Conservation (phyloP, 2,797 vertebrate species). For the Hephaestus fuliginosus region DNA sequence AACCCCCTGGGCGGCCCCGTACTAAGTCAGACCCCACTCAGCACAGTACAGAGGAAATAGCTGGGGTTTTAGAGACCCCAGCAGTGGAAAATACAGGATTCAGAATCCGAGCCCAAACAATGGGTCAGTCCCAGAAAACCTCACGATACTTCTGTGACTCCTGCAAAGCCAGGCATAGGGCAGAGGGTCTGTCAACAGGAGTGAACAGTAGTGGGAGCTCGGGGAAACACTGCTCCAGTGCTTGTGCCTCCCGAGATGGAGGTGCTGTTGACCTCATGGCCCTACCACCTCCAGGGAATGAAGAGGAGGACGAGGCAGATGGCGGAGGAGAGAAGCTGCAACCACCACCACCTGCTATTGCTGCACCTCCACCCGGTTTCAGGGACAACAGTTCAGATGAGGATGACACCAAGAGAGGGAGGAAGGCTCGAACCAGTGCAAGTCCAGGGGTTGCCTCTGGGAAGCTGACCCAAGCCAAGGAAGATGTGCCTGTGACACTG, state of each 20-base stretch:
- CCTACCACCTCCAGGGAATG: constrained; percentile 94
- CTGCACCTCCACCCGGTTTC: constrained; percentile 97
- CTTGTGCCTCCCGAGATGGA: constrained; percentile 88
- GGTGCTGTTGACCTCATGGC: constrained; percentile 95
- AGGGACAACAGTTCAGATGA: constrained; percentile 99
- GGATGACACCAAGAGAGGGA: constrained; percentile 92
- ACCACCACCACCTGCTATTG: constrained; percentile 90
- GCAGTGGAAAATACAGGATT: constrained; percentile 83
- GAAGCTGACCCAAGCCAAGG: constrained; percentile 83
- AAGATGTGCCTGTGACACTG: constrained; percentile 95
- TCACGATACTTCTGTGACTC: constrained; percentile 94
- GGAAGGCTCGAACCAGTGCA: constrained; percentile 70
- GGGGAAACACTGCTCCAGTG: constrained; percentile 83
- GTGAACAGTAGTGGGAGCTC: constrained; percentile 78
- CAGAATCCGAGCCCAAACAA: constrained; percentile 92
- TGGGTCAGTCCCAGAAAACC: constrained; percentile 88
- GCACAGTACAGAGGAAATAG: constrained; percentile 91
- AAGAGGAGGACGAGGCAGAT: constrained; percentile 89
- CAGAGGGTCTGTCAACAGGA: constrained; percentile 76
- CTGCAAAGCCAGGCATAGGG: constrained; percentile 93
- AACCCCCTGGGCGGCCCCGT: constrained; percentile 91
- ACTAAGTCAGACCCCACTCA: constrained; percentile 97
- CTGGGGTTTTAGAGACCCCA: constrained; percentile 77
- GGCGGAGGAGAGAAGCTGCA: constrained; percentile 85
- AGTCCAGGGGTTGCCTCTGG: constrained; percentile 54